phyloP scores from a whole-genome alignment of 2,888 invertebrate species.

The Sminthurinus aureus region DNA sequence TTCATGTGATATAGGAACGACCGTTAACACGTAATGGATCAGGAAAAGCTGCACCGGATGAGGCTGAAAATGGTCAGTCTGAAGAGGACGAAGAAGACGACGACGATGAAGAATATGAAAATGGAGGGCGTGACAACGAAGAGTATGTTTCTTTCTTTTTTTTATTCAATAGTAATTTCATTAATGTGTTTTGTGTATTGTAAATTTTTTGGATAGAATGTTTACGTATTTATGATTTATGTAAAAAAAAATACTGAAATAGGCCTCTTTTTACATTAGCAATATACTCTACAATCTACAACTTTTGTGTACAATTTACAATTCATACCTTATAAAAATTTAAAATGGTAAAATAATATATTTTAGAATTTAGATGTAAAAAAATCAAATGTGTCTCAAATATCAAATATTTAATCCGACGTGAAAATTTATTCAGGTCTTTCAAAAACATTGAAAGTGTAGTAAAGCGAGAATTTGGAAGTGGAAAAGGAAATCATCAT shows the following conservation, averaged over 20 bases:
- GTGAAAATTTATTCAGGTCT: conserved; percentile 20
- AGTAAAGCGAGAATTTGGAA: conserved; percentile 21
- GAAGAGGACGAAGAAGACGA: conserved; percentile 39
- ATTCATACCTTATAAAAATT: too few relatives aligned
- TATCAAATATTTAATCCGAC: too few relatives aligned
- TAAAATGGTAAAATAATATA: too few relatives aligned
- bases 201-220: too few relatives aligned
- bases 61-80: conserved; percentile 12
- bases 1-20: conserved; percentile 21
- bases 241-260: not conserved
- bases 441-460: conserved; percentile 38
- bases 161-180: too few relatives aligned
- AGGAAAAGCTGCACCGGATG: conserved; percentile 21
- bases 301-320: not conserved
- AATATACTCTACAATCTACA: too few relatives aligned
- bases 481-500: not conserved
- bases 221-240: too few relatives aligned
- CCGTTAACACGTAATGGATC: conserved; percentile 32
- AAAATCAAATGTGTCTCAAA: too few relatives aligned
- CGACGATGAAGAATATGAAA: conserved; percentile 37
- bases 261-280: too few relatives aligned
- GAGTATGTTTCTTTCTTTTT: conserved; percentile 28
- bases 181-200: too few relatives aligned
- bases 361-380: too few relatives aligned
- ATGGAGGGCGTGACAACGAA: conserved; percentile 32